These are phyloP conservation scores for Aromia moschata DNA, from an alignment of 2,888 invertebrate genomes.

Conservation along the genomic window DNA sequence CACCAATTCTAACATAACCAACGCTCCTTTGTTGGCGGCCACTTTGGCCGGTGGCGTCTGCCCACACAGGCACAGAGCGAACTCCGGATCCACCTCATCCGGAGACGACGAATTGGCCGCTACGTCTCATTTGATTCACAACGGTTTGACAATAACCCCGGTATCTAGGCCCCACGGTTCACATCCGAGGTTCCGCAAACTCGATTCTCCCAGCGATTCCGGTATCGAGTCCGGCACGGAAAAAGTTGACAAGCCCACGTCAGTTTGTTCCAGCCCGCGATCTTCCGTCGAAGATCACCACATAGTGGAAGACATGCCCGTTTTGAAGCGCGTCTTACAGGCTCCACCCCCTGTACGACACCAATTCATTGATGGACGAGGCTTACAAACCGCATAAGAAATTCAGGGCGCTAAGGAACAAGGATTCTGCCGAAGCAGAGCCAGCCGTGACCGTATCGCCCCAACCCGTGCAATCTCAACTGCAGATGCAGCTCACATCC, in stretches of 20 bases:
- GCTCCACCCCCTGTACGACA: slow-evolving; percentile 92
- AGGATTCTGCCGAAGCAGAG: slow-evolving; percentile 83
- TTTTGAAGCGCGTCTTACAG: slow-evolving; percentile 89
- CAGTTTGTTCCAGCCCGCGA: slow-evolving; percentile 86
- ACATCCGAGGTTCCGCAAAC: slow-evolving; percentile 75
- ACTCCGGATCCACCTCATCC: slow-evolving; percentile 77
- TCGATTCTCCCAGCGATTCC: slow-evolving; percentile 92
- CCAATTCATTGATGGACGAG: slow-evolving; percentile 91
- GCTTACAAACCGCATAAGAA: slow-evolving; percentile 96
- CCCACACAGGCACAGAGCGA: slow-evolving; percentile 78
- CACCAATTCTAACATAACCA: slow-evolving; percentile 72
- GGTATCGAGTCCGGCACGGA: slow-evolving; percentile 94
- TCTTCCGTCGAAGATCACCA: slow-evolving; percentile 84
- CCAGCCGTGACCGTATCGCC: slow-evolving; percentile 66
- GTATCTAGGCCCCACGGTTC: slow-evolving; percentile 65
- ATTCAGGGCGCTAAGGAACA: slow-evolving; percentile 83
- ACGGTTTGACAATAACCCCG: slow-evolving; percentile 78
- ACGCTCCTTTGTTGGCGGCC: slow-evolving; percentile 78
- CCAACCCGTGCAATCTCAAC: slow-evolving; percentile 49
- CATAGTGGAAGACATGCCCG: slow-evolving; percentile 90
- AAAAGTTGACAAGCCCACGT: slow-evolving; percentile 81
- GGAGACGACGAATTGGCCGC: slow-evolving; percentile 83
- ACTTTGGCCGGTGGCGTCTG: slow-evolving; percentile 78
- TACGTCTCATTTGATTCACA: slow-evolving; percentile 76
- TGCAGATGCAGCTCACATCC: slow-evolving; percentile 49